These are phyloP conservation scores for Cosmia trapezina DNA, from an alignment of 2,888 invertebrate genomes.

Conservation along the genomic window DNA sequence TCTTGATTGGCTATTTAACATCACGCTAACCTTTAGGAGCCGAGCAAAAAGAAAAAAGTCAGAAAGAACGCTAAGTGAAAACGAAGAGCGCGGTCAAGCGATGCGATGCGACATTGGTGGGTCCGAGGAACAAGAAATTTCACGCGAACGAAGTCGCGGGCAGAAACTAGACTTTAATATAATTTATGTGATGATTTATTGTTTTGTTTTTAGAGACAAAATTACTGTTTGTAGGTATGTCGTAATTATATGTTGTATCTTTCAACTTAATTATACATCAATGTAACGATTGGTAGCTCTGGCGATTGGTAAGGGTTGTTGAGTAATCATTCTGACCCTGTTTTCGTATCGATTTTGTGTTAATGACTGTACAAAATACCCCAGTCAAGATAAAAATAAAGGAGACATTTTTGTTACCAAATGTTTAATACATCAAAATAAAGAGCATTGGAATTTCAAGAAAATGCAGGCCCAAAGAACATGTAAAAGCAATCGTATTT, in stretches of 20 bases:
- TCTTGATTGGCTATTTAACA: too few species aligned
- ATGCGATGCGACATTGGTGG: too few species aligned
- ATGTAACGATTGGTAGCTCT: conserved; percentile 14
- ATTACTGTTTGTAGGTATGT: conserved; percentile 18
- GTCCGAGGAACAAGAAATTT: too few species aligned
- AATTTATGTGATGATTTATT: conserved; percentile 38
- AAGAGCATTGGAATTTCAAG: conserved; percentile 5
- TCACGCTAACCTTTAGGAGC: too few species aligned
- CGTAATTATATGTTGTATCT: conserved; percentile 34
- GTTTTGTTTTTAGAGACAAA: conserved; percentile 22
- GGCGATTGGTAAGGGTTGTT: conserved; percentile 23
- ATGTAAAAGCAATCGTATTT: conserved; percentile 35
- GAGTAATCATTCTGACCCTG: conserved; percentile 28
- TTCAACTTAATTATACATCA: conserved; percentile 45
- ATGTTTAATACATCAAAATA: neutral
- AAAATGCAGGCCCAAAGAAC: conserved; percentile 15
- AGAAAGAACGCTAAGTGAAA: too few species aligned
- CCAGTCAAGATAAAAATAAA: conserved; percentile 4
- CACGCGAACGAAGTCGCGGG: too few species aligned
- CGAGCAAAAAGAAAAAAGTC: too few species aligned
- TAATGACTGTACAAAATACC: conserved; percentile 12
- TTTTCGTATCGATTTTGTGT: conserved; percentile 52
- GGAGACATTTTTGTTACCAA: neutral
- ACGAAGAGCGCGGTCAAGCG: too few species aligned
- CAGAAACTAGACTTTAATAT: neutral